Base-by-base conservation (phyloP, 2,888 invertebrate species). In the Agrochola macilenta region DNA sequence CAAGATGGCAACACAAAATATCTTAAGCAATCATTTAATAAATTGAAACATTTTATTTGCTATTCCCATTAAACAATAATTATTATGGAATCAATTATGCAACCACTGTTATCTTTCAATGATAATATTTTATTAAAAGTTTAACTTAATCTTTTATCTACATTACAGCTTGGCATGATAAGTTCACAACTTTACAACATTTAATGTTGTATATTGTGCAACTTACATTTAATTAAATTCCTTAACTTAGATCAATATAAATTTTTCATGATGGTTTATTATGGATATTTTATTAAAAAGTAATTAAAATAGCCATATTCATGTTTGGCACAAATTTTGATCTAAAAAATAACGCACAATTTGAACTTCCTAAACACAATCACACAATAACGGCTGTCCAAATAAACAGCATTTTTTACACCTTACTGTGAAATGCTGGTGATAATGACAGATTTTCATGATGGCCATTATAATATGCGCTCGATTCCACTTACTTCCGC, bases 131-230 rank as follows among this genome's bases (percentile, higher is more conserved):
- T 20, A 60, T 58, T 74, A 4, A 70, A 78, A 73, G 46, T 66
- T 61, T 46, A 54, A 74, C 61, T 83, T 72, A 78, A 78, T 78
- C 76, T 76, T 60, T 78, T 85, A 85, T 86, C 73, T 78, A 57
- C 12, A 61, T 58, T 69, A 68, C 64, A 75, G 23, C 43, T 58
- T 52, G 11, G 1, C 1, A 11, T 63, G 74, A 70, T 73, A 74
- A 74, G 20, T 66, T 58, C 35, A 26, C 11, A 69, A 63, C 43
- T 61, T 76, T 54, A 61, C 35, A 58, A 63, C 43, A 64, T 63
- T 23, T 14, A 71, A 46, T 49, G 23, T 69, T 52, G 30, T 52
- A n/a, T 35, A n/a, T 57, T 78, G 57, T 57, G 68, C 26, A 63
- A 77, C 30, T 49, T 58, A 30, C 12, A 58, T 58, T 66, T 58